A percentile compares a stretch with the other conserved stretches of the same genome.
phyloP scores from a whole-genome alignment of 2,888 invertebrate species.

The Netelia inedita region DNA sequence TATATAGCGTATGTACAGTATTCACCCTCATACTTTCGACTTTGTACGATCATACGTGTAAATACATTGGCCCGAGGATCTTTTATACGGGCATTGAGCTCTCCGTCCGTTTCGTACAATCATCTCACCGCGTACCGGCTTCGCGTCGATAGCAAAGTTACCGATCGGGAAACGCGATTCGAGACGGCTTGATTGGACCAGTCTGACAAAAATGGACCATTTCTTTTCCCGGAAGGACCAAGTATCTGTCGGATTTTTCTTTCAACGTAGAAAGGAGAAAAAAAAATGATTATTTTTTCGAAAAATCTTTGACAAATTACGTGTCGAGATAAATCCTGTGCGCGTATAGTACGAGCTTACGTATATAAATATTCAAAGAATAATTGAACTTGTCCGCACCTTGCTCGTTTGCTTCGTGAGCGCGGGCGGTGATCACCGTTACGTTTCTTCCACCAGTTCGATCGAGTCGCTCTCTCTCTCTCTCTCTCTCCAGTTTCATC shows the following conservation, averaged over 20 bases:
- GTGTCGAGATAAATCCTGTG: too few species aligned
- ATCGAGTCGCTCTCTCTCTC: too few species aligned
- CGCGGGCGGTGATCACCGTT: slow-evolving; percentile 56
- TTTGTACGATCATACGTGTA: slow-evolving; percentile 10
- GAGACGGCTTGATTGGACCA: too few species aligned
- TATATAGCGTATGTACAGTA: slow-evolving; percentile 3
- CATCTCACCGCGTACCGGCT: slow-evolving; percentile 10
- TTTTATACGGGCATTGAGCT: slow-evolving; percentile 38
- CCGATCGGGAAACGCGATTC: not conserved
- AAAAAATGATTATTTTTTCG: too few species aligned
- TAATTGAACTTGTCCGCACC: slow-evolving; percentile 60
- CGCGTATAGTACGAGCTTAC: slow-evolving; percentile 13
- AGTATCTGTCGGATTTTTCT: too few species aligned
- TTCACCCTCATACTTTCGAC: slow-evolving; percentile 16
- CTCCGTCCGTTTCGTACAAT: slow-evolving; percentile 29
- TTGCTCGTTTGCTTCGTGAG: slow-evolving; percentile 44
- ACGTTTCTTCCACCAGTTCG: slow-evolving; percentile 53
- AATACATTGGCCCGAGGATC: slow-evolving; percentile 14
- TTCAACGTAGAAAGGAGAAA: too few species aligned
- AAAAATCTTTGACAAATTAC: too few species aligned
- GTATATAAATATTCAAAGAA: slow-evolving; percentile 37
- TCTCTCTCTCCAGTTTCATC: slow-evolving; percentile 65
- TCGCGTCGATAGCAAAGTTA: slow-evolving; percentile 22
- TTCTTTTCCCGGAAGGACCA: too few species aligned
- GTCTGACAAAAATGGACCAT: too few species aligned